These are phyloP conservation scores for Helleia helle DNA, from an alignment of 2,888 invertebrate genomes.

Conservation along the genomic window DNA sequence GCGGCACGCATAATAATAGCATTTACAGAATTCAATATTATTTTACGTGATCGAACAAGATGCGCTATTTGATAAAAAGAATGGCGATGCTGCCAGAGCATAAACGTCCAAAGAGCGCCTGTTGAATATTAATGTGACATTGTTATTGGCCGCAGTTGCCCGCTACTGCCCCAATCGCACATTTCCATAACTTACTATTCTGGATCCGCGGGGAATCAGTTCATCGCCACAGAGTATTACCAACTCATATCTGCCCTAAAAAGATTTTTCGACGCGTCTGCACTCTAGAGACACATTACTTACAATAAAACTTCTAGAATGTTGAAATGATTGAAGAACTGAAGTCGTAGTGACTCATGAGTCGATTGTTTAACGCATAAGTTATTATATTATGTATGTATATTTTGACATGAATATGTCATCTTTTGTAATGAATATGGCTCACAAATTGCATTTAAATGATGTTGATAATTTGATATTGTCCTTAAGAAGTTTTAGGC, in stretches of 20 bases:
- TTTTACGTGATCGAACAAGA: slow-evolving; percentile 38
- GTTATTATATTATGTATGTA: no score
- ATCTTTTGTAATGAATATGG: no score
- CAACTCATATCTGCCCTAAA: slow-evolving; percentile 50
- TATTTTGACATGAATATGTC: no score
- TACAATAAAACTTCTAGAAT: slow-evolving; percentile 22
- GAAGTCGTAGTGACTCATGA: no score
- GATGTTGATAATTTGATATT: no score
- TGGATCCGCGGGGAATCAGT: slow-evolving; percentile 66
- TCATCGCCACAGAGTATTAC: slow-evolving; percentile 32
- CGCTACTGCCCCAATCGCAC: slow-evolving; percentile 70
- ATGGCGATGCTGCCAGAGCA: slow-evolving; percentile 51
- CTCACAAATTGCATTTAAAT: no score
- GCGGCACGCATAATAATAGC: slow-evolving; percentile 7
- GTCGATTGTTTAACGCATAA: no score
- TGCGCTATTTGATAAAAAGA: slow-evolving; percentile 48
- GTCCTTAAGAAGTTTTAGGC: no score
- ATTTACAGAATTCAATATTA: slow-evolving; percentile 20
- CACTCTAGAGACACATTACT: slow-evolving; percentile 47
- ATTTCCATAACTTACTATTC: slow-evolving; percentile 75
- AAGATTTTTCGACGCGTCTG: slow-evolving; percentile 39
- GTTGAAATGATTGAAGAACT: not conserved
- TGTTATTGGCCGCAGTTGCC: slow-evolving; percentile 71
- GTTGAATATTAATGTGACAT: slow-evolving; percentile 74
- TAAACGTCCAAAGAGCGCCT: slow-evolving; percentile 62